Evolutionary conservation across 2,113 vertebrate genomes (phyloP).

Genomic region (Formicarius rufipectus): DNA sequence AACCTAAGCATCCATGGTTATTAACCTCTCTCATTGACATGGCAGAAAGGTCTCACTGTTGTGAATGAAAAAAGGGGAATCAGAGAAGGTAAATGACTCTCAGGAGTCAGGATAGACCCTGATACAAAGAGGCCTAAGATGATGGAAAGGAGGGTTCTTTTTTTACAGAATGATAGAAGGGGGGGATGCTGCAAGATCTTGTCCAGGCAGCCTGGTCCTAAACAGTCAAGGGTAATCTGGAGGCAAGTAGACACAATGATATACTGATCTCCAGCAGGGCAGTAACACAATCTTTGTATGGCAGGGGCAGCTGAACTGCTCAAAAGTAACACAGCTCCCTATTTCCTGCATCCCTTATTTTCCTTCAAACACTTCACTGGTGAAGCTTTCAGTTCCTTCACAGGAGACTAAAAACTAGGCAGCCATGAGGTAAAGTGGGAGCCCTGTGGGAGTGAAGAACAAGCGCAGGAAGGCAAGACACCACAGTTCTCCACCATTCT

Average conservation of each 20-base stretch:
- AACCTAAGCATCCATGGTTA: background rate
- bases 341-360: background rate
- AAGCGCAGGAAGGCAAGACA: background rate
- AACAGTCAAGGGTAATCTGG: background rate
- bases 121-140: background rate
- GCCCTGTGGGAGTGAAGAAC: background rate
- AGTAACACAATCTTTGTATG: background rate
- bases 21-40: background rate
- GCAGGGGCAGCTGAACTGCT: background rate
- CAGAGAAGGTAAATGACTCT: background rate
- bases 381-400: background rate
- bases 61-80: background rate
- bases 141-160: background rate
- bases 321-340: background rate
- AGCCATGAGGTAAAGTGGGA: background rate
- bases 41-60: background rate
- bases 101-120: background rate
- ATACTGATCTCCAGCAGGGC: background rate
- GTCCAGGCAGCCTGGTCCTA: background rate
- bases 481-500: background rate
- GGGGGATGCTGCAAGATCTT: background rate
- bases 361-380: background rate
- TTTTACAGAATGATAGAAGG: background rate
- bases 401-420: background rate
- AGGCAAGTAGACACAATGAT: accelerated